phyloP scores from a whole-genome alignment of 2,888 invertebrate species.

The Conus canariensis region DNA sequence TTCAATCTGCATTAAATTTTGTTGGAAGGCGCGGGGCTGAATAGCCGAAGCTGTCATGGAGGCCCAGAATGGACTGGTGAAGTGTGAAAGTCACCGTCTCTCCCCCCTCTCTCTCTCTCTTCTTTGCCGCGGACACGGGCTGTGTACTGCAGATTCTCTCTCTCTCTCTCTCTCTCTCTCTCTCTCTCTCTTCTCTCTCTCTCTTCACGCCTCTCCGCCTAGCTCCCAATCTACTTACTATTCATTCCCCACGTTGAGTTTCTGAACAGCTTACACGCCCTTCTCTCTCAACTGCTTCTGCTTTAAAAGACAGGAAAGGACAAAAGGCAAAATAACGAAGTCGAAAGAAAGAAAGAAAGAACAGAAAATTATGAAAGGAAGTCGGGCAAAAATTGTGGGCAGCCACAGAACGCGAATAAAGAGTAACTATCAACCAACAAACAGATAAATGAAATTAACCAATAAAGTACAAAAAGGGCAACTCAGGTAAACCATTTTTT shows the following conservation, averaged over 20 bases:
- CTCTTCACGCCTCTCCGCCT: not conserved
- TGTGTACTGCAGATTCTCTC: not conserved
- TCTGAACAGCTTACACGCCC: not conserved
- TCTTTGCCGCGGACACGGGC: not conserved
- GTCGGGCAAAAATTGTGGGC: too few species aligned
- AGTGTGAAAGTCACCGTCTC: slow-evolving; percentile 1
- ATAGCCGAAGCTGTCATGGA: not conserved
- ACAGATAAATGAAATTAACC: too few species aligned
- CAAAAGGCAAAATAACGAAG: not conserved
- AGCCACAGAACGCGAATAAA: too few species aligned
- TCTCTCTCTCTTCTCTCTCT: not conserved
- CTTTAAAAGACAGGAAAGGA: not conserved
- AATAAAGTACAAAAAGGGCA: too few species aligned
- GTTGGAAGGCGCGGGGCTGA: not conserved
- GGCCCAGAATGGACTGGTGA: not conserved
- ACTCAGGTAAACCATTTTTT: too few species aligned
- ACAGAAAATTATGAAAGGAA: too few species aligned
- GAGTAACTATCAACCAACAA: too few species aligned
- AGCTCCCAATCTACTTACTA: not conserved
- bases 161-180: not conserved
- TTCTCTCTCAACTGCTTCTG: not conserved
- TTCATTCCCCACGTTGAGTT: not conserved
- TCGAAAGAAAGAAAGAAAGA: not conserved
- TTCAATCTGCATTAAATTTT: slow-evolving; percentile 9
- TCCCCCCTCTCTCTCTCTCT: too few species aligned